Base-by-base conservation (phyloP, 2,888 invertebrate species). In the Stenodema calcarata region DNA sequence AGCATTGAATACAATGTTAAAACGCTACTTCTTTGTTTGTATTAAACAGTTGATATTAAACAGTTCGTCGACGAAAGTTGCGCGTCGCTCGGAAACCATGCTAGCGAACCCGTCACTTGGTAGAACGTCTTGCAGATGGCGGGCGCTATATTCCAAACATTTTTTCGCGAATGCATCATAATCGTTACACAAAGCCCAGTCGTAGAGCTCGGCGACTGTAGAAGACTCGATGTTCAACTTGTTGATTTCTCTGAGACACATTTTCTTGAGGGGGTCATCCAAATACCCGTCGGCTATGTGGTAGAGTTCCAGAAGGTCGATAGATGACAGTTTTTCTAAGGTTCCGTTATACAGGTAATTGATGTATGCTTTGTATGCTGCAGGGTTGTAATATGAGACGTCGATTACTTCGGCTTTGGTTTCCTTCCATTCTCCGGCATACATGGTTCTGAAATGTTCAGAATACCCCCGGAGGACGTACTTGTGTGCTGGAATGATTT, bases 151-250 rank as follows among this genome's bases (percentile, higher is more conserved):
- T 16, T 47, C 27, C 14, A 80, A 18, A 30, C 80, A 80, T 30
- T 80, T 80, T 9, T 54, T 30, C 0, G 50, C 18, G 28, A 80
- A 80, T 12, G 27, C 50, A 11, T 1, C 30, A 14, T 54, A 30
- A 30, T 80, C 50, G 35, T 80, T 80, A 7, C 50, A 54, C 14
- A 50, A 9, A 16, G 80, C 80, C 80, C 80, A 80, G 30, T 80
- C 80, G 14, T 54, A 80, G 28, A 80, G 80, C 28, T 80, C 80
- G 54, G 80, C 80, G 14, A 80, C 80, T 30, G 80, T 80, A 16
- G 80, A 80, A 1, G 80, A 80, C 2, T 80, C 54, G 30, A 80
- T 80, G 50, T 30, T 50, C n/a, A 30, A 80, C 50, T 80, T 47
- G 4, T 30, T 28, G 11, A 80, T 80, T 47, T 78, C 44, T 11